Conservation (phyloP, 2,888 invertebrate genomes). For the Sturmia bella region DNA sequence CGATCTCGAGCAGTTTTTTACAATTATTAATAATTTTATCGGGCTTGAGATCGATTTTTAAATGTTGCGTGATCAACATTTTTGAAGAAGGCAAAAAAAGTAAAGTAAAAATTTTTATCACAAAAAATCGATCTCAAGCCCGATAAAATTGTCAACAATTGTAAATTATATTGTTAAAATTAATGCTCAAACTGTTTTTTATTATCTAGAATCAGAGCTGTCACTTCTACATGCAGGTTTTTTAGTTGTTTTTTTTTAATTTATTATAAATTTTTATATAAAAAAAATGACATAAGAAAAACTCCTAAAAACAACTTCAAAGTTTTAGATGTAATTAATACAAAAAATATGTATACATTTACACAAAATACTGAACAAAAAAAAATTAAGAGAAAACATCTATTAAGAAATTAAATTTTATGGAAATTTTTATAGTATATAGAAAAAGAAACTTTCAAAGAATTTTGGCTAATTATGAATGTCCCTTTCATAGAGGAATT, state of each 20-base stretch:
- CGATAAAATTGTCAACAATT: no score
- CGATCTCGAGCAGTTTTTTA: no score
- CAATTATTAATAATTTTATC: no score
- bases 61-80: no score
- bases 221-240: neutral
- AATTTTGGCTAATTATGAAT: slow-evolving; percentile 71
- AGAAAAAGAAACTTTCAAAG: slow-evolving; percentile 64
- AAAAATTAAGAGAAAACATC: slow-evolving; percentile 70
- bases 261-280: slow-evolving; percentile 10
- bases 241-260: neutral
- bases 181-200: no score
- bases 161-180: no score
- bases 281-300: slow-evolving; percentile 50
- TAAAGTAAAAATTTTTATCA: no score
- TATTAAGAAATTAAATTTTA: slow-evolving; percentile 77
- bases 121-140: no score
- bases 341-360: slow-evolving; percentile 34
- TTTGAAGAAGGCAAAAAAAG: no score
- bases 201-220: slow-evolving; percentile 5
- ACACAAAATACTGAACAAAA: slow-evolving; percentile 37
- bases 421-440: slow-evolving; percentile 75
- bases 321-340: slow-evolving; percentile 72
- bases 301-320: slow-evolving; percentile 80
- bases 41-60: no score
- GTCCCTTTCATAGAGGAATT: neutral